Base-by-base conservation (phyloP, 2,113 vertebrate genomes). In the Microtus oregoni region DNA sequence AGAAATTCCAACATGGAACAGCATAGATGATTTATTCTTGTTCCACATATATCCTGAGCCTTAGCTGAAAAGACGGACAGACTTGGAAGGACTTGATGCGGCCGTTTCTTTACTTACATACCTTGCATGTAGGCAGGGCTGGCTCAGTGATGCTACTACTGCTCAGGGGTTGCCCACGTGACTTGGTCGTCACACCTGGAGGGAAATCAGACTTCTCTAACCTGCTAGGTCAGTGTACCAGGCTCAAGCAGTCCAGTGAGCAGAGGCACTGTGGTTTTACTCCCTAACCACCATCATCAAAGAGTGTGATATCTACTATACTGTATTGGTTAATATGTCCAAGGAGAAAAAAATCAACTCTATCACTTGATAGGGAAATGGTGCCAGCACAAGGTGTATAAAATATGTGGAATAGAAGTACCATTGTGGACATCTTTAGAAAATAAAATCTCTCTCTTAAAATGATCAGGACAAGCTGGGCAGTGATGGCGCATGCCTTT, bases 381-480 rank as follows among this genome's bases (percentile, higher is more conserved):
- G 24, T 52, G 75, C 2, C 67, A 52, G 79, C 47, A 72, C 17
- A 35, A 52, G 9, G 15, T 30, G 3, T 47, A 50, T 30, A 35
- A 58, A 17, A 89, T 73, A 52, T 22, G 17, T 44, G 9, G 30
- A 38, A 38, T 50, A 35, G 55, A 11, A 65, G 5, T 95, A 89
- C 2, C 30, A 32, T 52, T 35, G 28, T 96, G 44, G 12, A 6
- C 13, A 32, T 52, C 32, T 92, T 55, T 78, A 28, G 61, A 72
- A 82, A 90, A 90, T 67, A 65, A 92, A 90, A 90, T 44, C 22
- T 91, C 13, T 47, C 26, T 38, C 79, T 72, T 38, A 72, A 90
- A 94, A 44, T 63, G 28, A 41, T 61, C 35, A 83, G 79, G 55
- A 63, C 24, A 20, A 58, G 58, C 58, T 20, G 58, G 58, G 58